Conservation (phyloP, 2,113 vertebrate species). For the Morone chrysops region DNA sequence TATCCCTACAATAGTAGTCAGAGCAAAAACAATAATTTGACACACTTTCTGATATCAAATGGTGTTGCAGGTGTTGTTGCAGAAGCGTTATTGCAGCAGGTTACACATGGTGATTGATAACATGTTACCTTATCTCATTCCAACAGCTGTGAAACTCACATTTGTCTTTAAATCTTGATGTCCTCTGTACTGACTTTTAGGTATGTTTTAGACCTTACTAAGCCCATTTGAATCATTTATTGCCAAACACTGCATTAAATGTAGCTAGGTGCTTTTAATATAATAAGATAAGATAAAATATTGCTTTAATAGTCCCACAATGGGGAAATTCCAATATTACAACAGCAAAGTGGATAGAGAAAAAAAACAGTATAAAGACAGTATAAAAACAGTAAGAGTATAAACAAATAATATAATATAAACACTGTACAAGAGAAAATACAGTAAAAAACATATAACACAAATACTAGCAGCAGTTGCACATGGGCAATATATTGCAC, state of each 20-base stretch:
- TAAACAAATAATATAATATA: too few species aligned
- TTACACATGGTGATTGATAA: background rate
- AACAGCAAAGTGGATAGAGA: too few species aligned
- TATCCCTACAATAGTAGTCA: too few species aligned
- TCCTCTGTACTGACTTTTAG: slow-evolving; percentile 11
- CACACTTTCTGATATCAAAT: background rate
- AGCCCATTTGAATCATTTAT: slow-evolving; percentile 11
- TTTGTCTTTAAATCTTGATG: slow-evolving; percentile 2
- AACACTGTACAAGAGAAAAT: too few species aligned
- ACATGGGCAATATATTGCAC: too few species aligned
- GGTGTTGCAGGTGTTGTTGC: background rate
- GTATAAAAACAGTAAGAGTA: too few species aligned
- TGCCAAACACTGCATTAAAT: background rate
- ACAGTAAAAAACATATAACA: too few species aligned
- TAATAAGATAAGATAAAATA: too few species aligned
- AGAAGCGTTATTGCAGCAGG: background rate
- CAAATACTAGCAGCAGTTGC: too few species aligned
- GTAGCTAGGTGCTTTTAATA: background rate
- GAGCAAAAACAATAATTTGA: background rate
- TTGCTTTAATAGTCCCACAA: too few species aligned
- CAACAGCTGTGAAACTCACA: slow-evolving; percentile 7
- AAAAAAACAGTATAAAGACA: too few species aligned
- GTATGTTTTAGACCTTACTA: background rate
- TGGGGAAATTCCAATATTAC: too few species aligned
- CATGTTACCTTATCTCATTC: slow-evolving; percentile 2